phyloP scores from a whole-genome alignment of 2,888 invertebrate species.

The Cepaea hortensis region DNA sequence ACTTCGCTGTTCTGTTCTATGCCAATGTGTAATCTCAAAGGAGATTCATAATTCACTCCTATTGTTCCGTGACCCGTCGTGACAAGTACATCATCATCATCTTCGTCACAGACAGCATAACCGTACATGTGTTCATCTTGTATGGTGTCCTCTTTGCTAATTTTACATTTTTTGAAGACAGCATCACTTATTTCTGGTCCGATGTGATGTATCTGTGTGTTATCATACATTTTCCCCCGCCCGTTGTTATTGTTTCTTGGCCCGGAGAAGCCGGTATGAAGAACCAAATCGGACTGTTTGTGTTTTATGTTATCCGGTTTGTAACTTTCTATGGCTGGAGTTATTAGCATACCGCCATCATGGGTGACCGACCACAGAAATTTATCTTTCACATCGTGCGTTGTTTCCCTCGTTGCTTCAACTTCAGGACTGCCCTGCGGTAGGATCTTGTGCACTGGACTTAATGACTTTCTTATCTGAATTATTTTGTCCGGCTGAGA shows the following conservation, averaged over 20 bases:
- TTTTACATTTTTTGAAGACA: not conserved
- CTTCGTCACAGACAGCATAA: not conserved
- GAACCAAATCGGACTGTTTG: not conserved
- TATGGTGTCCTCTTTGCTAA: not conserved
- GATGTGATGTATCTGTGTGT: not conserved
- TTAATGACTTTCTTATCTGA: not conserved
- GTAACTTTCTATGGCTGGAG: not conserved
- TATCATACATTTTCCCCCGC: not conserved
- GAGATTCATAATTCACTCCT: not conserved
- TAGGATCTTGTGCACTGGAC: not conserved
- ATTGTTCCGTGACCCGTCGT: no score
- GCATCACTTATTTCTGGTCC: not conserved
- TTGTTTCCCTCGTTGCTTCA: not conserved
- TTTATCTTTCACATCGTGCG: not conserved
- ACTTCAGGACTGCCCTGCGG: not conserved
- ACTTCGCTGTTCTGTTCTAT: not conserved
- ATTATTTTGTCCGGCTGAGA: constrained; percentile 22
- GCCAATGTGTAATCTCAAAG: not conserved
- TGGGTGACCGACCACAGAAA: constrained; percentile 10
- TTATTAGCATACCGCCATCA: constrained; percentile 4
- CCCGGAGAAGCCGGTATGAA: not conserved
- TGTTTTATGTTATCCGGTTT: no score
- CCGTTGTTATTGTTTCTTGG: constrained; percentile 22
- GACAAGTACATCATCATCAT: not conserved
- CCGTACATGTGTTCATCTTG: not conserved